These are phyloP conservation scores for Dinoponera quadriceps DNA, from an alignment of 1,140 invertebrate species.

Conservation along the genomic window DNA sequence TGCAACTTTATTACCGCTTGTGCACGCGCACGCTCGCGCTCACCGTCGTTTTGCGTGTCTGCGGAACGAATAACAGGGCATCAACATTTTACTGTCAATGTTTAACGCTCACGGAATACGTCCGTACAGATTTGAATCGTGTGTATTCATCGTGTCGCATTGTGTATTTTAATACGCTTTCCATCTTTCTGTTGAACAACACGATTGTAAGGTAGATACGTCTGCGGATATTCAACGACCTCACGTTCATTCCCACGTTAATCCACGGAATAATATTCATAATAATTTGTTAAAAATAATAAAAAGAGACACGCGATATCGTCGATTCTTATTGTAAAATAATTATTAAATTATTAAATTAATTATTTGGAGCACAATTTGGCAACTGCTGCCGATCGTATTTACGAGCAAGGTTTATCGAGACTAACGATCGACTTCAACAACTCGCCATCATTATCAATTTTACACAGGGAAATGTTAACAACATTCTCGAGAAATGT, in stretches of 20 bases:
- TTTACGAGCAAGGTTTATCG: background rate
- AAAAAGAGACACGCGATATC: background rate
- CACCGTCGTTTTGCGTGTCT: conserved; percentile 5
- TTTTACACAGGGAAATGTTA: background rate
- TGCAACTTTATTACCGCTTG: conserved; percentile 50
- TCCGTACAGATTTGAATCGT: background rate
- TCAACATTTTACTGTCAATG: conserved; percentile 46
- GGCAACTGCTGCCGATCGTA: background rate
- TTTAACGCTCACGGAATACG: conserved; percentile 16
- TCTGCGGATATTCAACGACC: background rate
- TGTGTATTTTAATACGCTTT: conserved; percentile 21
- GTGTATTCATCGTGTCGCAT: background rate
- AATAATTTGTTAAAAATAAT: too few relatives aligned
- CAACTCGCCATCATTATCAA: background rate
- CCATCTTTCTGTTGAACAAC: background rate
- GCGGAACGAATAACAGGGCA: conserved; percentile 27
- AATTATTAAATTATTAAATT: background rate
- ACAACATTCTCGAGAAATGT: background rate
- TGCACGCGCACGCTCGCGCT: background rate
- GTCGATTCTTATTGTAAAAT: background rate
- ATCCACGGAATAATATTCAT: too few relatives aligned
- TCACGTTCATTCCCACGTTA: background rate
- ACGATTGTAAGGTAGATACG: background rate
- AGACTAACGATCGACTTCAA: background rate
- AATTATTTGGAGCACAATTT: background rate